phyloP scores from a whole-genome alignment of 2,797 vertebrate genomes.

The Danio choprae region DNA sequence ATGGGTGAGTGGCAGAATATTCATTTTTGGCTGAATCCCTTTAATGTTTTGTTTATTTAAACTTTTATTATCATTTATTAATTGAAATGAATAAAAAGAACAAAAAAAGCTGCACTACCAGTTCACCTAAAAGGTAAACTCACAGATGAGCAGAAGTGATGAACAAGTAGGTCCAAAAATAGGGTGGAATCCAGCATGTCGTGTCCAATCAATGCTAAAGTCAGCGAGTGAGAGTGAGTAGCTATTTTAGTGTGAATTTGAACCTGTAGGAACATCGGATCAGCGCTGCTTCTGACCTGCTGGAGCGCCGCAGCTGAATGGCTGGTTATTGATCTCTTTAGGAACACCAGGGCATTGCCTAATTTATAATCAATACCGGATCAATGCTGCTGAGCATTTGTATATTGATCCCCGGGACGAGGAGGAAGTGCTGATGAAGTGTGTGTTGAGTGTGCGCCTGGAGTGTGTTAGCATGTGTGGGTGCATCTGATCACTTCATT shows the following conservation, averaged over 20 bases:
- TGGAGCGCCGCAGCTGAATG: slow-evolving; percentile 59
- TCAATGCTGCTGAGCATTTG: slow-evolving; percentile 80
- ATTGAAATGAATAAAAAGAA: no score
- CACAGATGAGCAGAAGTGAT: neutral
- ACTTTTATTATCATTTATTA: no score
- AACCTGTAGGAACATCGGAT: slow-evolving; percentile 51
- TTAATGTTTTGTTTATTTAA: no score
- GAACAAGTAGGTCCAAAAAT: neutral
- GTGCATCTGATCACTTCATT: slow-evolving; percentile 67
- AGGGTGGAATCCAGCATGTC: neutral
- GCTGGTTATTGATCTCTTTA: slow-evolving; percentile 62
- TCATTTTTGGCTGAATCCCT: no score
- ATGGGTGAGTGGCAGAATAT: no score
- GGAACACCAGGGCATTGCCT: slow-evolving; percentile 85
- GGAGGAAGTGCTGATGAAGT: slow-evolving; percentile 67
- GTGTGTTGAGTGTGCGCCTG: slow-evolving; percentile 58
- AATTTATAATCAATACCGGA: slow-evolving; percentile 99
- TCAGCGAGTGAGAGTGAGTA: slow-evolving; percentile 16
- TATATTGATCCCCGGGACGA: slow-evolving; percentile 61
- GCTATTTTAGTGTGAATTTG: slow-evolving; percentile 31
- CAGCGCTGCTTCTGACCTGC: slow-evolving; percentile 46
- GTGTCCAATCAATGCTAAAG: slow-evolving; percentile 6
- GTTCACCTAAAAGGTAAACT: neutral
- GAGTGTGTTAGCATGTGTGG: slow-evolving; percentile 64
- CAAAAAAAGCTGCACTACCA: no score